Evolutionary conservation across 2,888 invertebrate genomes (phyloP).

Genomic region (Hyposoter didymator): DNA sequence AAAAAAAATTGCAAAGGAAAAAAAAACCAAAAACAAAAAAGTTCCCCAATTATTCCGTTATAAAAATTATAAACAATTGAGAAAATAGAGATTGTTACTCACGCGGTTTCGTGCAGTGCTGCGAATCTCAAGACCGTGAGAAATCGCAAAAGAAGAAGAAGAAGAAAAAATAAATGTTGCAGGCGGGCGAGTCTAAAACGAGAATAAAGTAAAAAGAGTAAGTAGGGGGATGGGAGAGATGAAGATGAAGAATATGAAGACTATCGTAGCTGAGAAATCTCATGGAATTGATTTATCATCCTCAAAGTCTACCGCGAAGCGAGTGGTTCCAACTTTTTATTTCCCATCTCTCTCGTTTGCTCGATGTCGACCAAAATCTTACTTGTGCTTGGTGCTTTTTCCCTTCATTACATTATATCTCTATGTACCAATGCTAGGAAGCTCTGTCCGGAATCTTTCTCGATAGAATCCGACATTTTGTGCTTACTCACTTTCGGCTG

Average conservation of each 20-base stretch:
- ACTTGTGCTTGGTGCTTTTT: slow-evolving; percentile 50
- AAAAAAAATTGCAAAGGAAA: neutral
- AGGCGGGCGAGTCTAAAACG: slow-evolving; percentile 4
- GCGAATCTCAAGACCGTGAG: neutral
- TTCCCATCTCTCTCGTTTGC: slow-evolving; percentile 2
- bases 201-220: slow-evolving; percentile 34
- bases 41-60: neutral
- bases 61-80: neutral
- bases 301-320: slow-evolving; percentile 68
- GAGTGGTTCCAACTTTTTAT: slow-evolving; percentile 56
- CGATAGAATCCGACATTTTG: slow-evolving; percentile 63
- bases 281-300: slow-evolving; percentile 75
- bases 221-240: slow-evolving; percentile 6
- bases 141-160: slow-evolving; percentile 35
- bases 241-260: slow-evolving; percentile 50
- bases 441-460: slow-evolving; percentile 45
- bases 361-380: slow-evolving; percentile 42
- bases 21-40: neutral
- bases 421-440: slow-evolving; percentile 28
- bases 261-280: slow-evolving; percentile 71
- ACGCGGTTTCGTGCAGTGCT: slow-evolving; percentile 59
- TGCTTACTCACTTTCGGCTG: slow-evolving; percentile 38
- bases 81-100: slow-evolving; percentile 52
- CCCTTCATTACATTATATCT: slow-evolving; percentile 30
- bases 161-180: slow-evolving; percentile 47